These are phyloP conservation scores for Lycodopsis pacificus DNA, from an alignment of 2,797 vertebrate genomes.

Conservation along the genomic window DNA sequence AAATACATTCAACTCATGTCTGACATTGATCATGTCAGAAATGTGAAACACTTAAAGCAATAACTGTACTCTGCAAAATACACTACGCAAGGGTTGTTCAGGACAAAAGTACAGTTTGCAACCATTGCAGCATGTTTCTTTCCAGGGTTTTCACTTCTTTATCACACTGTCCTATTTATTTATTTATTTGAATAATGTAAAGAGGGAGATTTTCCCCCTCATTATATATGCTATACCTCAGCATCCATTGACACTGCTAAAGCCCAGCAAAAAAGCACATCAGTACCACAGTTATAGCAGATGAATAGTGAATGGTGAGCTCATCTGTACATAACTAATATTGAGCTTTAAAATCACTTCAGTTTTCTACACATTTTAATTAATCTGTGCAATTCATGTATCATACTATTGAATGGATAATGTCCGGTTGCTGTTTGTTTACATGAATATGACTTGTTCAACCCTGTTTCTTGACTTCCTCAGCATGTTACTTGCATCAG, in stretches of 20 bases:
- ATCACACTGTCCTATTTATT: not conserved
- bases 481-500: constrained; percentile 68
- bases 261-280: constrained; percentile 56
- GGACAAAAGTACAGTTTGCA: constrained; percentile 36
- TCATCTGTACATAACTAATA: constrained; percentile 40
- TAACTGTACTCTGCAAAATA: constrained; percentile 34
- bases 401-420: constrained; percentile 32
- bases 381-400: constrained; percentile 45
- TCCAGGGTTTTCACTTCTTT: constrained; percentile 19
- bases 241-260: constrained; percentile 35
- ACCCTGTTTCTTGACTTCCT: constrained; percentile 66
- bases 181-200: constrained; percentile 34
- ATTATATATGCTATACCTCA: constrained; percentile 30
- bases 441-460: constrained; percentile 60
- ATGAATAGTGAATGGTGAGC: constrained; percentile 19
- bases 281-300: constrained; percentile 11
- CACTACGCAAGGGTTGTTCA: constrained; percentile 23
- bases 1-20: constrained; percentile 20
- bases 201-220: constrained; percentile 22
- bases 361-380: constrained; percentile 41
- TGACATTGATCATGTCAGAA: constrained; percentile 23
- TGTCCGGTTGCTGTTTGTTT: constrained; percentile 61
- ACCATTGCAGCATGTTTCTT: constrained; percentile 35
- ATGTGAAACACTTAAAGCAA: constrained; percentile 18
- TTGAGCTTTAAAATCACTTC: constrained; percentile 34